Evolutionary conservation across 2,113 vertebrate genomes (phyloP).

Genomic region (Empidonax traillii): DNA sequence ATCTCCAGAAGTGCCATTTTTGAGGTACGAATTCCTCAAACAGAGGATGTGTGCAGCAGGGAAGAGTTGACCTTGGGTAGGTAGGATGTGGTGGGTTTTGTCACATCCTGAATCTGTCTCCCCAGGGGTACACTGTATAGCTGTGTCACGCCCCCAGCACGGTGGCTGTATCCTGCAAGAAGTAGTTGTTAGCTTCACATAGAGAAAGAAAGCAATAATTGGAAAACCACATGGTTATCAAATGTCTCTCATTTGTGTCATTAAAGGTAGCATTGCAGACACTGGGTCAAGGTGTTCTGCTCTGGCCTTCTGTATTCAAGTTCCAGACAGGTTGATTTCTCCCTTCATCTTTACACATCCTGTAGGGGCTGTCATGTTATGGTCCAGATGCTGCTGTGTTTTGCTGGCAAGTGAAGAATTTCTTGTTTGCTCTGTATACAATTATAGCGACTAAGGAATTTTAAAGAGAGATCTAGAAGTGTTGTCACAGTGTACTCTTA

Average conservation of each 20-base stretch:
- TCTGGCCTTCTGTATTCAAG: not conserved
- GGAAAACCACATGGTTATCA: not conserved
- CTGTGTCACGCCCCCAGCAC: rapidly evolving
- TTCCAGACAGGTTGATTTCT: not conserved
- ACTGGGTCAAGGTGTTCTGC: not conserved
- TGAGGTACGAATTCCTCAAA: not conserved
- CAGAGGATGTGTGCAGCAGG: not conserved
- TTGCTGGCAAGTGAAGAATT: not conserved
- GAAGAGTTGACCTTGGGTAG: not conserved
- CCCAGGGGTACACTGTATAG: not conserved
- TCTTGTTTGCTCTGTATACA: not conserved
- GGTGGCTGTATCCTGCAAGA: not conserved
- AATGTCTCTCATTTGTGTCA: not conserved
- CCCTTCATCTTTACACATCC: not conserved
- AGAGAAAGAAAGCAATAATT: not conserved
- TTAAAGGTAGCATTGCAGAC: not conserved
- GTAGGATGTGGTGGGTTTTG: not conserved
- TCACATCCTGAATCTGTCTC: not conserved
- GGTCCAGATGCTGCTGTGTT: not conserved
- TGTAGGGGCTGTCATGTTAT: not conserved
- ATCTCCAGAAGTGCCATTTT: not conserved
- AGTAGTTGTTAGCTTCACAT: not conserved
- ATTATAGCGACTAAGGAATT: not conserved
- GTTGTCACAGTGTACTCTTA: not conserved
- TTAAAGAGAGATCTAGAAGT: not conserved